Base-by-base conservation (phyloP, 2,113 vertebrate genomes). In the Microcebus griseorufus region DNA sequence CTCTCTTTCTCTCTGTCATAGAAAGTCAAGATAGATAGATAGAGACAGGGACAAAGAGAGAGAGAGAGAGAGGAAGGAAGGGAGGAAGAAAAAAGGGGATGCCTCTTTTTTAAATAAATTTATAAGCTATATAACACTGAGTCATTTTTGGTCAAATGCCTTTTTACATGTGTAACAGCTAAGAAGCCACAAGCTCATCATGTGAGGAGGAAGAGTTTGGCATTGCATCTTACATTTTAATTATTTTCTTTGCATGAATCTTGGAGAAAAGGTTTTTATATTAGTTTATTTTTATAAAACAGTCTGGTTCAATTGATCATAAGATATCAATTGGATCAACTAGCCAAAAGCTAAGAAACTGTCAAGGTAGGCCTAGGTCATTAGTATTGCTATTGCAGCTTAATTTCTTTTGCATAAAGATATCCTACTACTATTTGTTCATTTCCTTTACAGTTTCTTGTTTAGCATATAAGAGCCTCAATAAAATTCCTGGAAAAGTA, bases 91-190 rank as follows among this genome's bases (percentile, higher is more conserved):
- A 73, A 37, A 13, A 11, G 20, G 23, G 53, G 4, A 64, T 12
- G 62, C 27, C 34, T 82, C 22, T 23, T 80, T 96, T 94, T 39
- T 92, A 18, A 55, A 97, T 45, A 95, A 65, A 75, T 95, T n/a
- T 97, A 93, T 97, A 89, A 60, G 48, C 73, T 96, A 16, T 73
- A 88, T 75, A 96, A 73, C 67, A 65, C 17, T 95, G 78, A 92
- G 69, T 94, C 88, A 88, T 75, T 98, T 97, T 97, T 69, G 76
- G 93, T 92, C 90, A 97, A 93, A 94, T 78, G 42, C 76, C 42
- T 92, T 81, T 95, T 89, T 58, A 48, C 62, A 67, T 95, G 82
- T 93, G 91, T 72, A 94, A 96, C 25, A 94, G 75, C 82, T 94
- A 79, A 95, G 82, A 90, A 98, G 94, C 64, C 88, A 97, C 60